Evolutionary conservation across 2,797 vertebrate genomes (phyloP), one percentile per base, ranked within the genome.

Genomic region (Hapalemur alaotrensis): DNA sequence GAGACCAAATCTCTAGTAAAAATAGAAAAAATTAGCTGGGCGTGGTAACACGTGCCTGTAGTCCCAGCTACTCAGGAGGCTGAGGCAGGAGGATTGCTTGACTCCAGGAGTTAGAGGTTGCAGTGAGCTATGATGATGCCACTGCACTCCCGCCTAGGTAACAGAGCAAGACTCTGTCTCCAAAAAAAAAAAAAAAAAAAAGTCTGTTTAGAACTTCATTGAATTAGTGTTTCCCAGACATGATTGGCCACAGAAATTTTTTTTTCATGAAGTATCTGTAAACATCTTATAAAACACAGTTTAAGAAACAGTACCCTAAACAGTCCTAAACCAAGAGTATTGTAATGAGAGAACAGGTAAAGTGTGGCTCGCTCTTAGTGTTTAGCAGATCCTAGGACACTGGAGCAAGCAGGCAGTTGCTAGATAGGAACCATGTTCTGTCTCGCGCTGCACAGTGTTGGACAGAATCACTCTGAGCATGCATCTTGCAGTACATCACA

Each of bases 221-320:
- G 25, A 63, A 46, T 46, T 89, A 22, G 65, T 63, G 54, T 91
- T 96, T 94, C 70, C 67, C 67, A 86, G 72, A 83, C 28, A 59
- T 75, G 59, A 82, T 52, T 75, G 35, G 30, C 48, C 52, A 32
- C 35, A 78, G 63, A 95, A 75, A 35, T 22, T 61, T 92, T 61
- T 92, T 87, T 69, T 89, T 41, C 8, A 6, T 75, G 50, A 61
- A 50, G 20, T 67, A 13, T 67, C 28, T 92, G 4, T 88, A 89
- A 93, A 80, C 30, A 82, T 82, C 67, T 97, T n/a, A 93, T 41
- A 94, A 88, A 91, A 93, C 65, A 91, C 20, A 94, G 28, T 80
- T 76, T 93, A 91, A 95, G 69, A 65, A 80, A 48, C 32, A 72
- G 35, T 91, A 28, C 8, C 28, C 8, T 76, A 28, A 70, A 14